Evolutionary conservation across 23 tunicate genomes (phyloP), one percentile per base, ranked within the genome.

Genomic region (Ascidia mentula): DNA sequence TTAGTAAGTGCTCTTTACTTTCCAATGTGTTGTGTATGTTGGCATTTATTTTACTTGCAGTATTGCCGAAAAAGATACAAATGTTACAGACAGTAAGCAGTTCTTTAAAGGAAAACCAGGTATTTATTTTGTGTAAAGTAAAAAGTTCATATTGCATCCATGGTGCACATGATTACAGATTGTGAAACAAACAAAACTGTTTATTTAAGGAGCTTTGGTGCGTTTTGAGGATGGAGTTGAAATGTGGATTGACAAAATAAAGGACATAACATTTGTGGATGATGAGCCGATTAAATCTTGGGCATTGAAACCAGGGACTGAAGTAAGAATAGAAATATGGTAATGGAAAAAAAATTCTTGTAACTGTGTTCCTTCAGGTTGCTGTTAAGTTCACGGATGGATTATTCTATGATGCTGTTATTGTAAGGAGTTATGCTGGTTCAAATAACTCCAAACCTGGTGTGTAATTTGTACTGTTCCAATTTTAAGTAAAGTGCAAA

Each of bases 321-420:
- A 85, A 81, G 97, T 86, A 28, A 74, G 65, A 3, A 3, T 42
- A 42, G 15, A 42, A 9, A 42, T 42, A 9, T 12, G 53, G 15
- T 42, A 42, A 12, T 9, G 53, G 53, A 1, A 26, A 53, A 53
- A 9, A 1, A 53, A 53, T 20, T 6, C 2, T 53, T 20, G 1
- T 30, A 20, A 34, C 37, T 30, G 59, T 39, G n/a, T 6, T 46
- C 17, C 36, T 45, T 60, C 42, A 86, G 90, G 90, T 86, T 32
- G 97, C 90, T 31, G 97, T 84, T 15, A 80, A 59, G 38, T 91
- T 77, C 69, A 73, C 86, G 20, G 97, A 91, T 71, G 97, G 97
- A 22, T 77, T 85, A 30, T 72, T 85, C 31, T 91, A 91, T 38
- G 97, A 91, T 73, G 97, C 97, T 33, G 77, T 60, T 24, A 84